Evolutionary conservation across 2,888 invertebrate genomes (phyloP).

Genomic region (Leucophenga montana): DNA sequence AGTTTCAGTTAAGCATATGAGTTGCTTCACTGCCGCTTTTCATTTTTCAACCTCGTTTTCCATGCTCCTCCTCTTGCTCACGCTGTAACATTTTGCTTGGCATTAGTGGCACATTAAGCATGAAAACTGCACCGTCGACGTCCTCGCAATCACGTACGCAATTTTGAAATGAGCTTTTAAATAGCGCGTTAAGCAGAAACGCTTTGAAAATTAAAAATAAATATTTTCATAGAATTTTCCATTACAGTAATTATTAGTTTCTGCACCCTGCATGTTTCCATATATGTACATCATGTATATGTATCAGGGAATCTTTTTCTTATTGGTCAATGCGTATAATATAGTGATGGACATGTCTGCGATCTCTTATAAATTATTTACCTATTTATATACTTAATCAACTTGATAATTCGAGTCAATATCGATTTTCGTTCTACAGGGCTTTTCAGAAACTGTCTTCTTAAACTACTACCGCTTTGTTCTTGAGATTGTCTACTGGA

Average conservation of each 20-base stretch:
- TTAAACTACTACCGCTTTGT: no score
- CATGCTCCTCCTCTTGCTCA: not conserved
- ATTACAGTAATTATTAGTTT: conserved; percentile 5
- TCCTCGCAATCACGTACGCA: conserved; percentile 4
- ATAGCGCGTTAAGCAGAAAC: conserved; percentile 12
- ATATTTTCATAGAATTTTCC: conserved; percentile 5
- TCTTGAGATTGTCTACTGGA: no score
- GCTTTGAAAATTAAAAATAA: conserved; percentile 27
- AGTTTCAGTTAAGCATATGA: not conserved
- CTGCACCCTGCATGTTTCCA: not conserved
- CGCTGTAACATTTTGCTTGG: no score
- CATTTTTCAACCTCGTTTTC: not conserved
- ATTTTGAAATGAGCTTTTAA: conserved; percentile 26
- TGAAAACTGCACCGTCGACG: not conserved
- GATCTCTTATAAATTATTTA: no score
- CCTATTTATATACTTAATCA: no score
- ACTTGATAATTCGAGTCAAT: no score
- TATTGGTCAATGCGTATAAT: no score
- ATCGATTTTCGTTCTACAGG: no score
- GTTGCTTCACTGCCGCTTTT: not conserved
- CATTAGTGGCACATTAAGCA: not conserved
- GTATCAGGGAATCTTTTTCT: not conserved
- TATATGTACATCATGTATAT: no score
- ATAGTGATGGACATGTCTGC: no score
- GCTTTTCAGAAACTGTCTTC: no score